Percentiles rank a stretch among this genome's conserved stretches.
Evolutionary conservation across 2,797 vertebrate genomes (phyloP).

Genomic region (Merluccius polli): DNA sequence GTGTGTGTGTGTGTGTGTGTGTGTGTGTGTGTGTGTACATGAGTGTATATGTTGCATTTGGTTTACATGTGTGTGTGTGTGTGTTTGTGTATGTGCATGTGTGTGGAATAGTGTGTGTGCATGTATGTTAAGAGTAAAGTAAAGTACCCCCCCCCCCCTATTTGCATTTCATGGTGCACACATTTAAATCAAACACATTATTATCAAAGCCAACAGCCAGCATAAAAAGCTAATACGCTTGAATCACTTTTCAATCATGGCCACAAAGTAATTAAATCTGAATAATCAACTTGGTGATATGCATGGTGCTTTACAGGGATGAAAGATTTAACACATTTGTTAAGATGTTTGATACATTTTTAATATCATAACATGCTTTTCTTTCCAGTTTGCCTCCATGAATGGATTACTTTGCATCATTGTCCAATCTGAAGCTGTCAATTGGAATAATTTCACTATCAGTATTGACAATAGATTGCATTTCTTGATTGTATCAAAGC

Average conservation of each 20-base stretch:
- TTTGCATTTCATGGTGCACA: neutral
- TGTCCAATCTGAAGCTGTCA: slow-evolving; percentile 21
- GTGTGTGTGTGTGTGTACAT: too few species aligned
- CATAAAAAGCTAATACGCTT: neutral
- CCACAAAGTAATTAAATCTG: neutral
- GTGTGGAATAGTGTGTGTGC: too few species aligned
- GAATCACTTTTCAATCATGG: neutral
- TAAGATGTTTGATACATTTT: neutral
- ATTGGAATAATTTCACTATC: slow-evolving; percentile 40
- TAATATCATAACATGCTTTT: slow-evolving; percentile 6
- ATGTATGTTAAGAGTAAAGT: neutral
- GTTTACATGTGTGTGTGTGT: too few species aligned
- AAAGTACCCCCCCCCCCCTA: neutral
- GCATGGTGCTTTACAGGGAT: neutral
- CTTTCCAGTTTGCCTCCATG: slow-evolving; percentile 25
- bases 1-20: too few species aligned
- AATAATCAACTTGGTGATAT: neutral
- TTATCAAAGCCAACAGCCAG: neutral
- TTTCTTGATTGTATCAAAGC: slow-evolving; percentile 60
- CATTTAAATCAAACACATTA: neutral
- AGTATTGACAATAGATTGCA: slow-evolving; percentile 50
- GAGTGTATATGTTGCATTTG: too few species aligned
- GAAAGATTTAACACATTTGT: neutral
- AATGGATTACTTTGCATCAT: neutral
- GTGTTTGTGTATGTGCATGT: too few species aligned